Base-by-base conservation (phyloP, 2,888 invertebrate species). In the Dasysyrphus albostriatus region DNA sequence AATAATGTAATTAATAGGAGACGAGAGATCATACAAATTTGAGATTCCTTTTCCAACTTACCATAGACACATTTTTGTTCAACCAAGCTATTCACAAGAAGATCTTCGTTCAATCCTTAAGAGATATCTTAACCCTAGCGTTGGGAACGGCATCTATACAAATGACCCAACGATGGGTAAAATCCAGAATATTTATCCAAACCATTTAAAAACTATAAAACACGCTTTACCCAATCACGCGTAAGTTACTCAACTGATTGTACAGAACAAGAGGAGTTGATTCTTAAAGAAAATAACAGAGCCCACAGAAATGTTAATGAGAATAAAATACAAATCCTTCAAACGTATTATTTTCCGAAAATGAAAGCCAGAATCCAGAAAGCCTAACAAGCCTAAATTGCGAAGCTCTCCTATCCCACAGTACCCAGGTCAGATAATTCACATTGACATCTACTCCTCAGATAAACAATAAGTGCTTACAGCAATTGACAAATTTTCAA, bases 261-360 rank as follows among this genome's bases (percentile, higher is more conserved):
- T n/a, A 67, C 19, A 67, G 44, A 67, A 10, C 29, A 51, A 19
- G 67, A 49, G 12, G 29, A 47, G 10, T 24, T 7, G n/a, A 44
- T 67, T 47, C 16, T 47, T 16, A 47, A 47, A 16, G 47, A 47
- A 8, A 8, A 47, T 47, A 47, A 47, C 49, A 67, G 34, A 47
- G n/a, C 37, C 7, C 32, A 67, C 49, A 67, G 47, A 49, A 49
- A 69, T 39, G 12, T 34, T 67, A n/a, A 47, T 32, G 78, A 76
- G 39, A 83, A 83, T 42, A 76, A 54, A 54, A 8, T 54, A 12
- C 76, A 85, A 51, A 73, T 84, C 14, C n/a, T 76, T 10, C 56
- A 82, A 59, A 82, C 83, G 63, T 82, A 42, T 47, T 87, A 83
- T 61, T 89, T 88, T 39, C 80, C 87, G 4, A 56, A 56, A 2